Evolutionary conservation across 2,888 invertebrate genomes (phyloP), one percentile per base, ranked within the genome.

Genomic region (Vannuccia rotundouncinata): DNA sequence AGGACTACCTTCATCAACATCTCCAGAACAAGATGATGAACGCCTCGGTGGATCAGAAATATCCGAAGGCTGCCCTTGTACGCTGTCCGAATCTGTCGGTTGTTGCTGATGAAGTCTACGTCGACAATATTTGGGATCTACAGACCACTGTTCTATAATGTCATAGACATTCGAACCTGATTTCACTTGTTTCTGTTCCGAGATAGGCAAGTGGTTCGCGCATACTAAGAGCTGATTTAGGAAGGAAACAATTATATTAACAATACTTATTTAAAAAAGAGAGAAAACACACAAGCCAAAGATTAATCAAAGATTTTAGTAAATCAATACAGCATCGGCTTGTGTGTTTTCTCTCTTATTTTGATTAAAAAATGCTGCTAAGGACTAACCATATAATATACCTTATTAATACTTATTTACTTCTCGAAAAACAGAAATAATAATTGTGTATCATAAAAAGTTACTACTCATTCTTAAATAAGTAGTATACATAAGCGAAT

Each of bases 61-160:
- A 45, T 17, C 17, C 5, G 45, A 13, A 45, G 45, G 45, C 17
- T 45, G 45, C 5, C 5, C 45, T 17, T 5, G 5, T 45, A 45
- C 45, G 5, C 10, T 13, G 45, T 45, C 45, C 17, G 5, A 17
- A 17, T 45, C 45, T 17, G 45, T 13, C 10, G 45, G 5, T 5
- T 5, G 10, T 17, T 45, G 45, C 45, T 45, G 45, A 45, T 45
- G 45, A 17, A 13, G 45, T 22, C 74, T 22, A 27, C 27, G 74
- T 73, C 79, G 74, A 29, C 79, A 79, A 29, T 77, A 79, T 28
- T 28, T 10, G 13, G 79, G 79, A 29, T 79, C 79, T 27, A 31
- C 29, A 1, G 79, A 78, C 79, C 79, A 79, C 60, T 79, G 79
- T 1, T 77, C 29, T n/a, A 79, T 60, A 28, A 79, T 79, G 2